A percentile compares a stretch with the other conserved stretches of the same genome.
Conservation (phyloP, 2,888 invertebrate genomes). For the Hyposoter didymator region DNA sequence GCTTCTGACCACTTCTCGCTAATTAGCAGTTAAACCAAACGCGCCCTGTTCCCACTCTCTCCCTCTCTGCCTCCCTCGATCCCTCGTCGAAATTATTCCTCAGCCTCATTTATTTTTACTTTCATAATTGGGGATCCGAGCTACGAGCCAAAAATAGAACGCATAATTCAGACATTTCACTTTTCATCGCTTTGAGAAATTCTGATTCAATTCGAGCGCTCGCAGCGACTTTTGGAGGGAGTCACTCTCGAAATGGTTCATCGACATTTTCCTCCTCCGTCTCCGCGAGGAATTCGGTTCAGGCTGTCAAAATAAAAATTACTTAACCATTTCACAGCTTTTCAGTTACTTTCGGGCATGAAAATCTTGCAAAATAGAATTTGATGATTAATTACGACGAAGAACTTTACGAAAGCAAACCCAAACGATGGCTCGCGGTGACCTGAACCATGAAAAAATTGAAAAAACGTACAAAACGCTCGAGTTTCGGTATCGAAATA, state of each 20-base stretch:
- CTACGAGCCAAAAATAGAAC: constrained; percentile 21
- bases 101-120: constrained; percentile 28
- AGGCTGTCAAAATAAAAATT: not conserved
- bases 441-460: not conserved
- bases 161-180: constrained; percentile 33
- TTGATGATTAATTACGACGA: not conserved
- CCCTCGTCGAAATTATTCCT: not conserved
- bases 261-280: not conserved
- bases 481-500: not conserved
- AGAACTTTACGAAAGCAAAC: not conserved
- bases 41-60: not conserved
- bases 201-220: constrained; percentile 3
- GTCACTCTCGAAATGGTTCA: not conserved
- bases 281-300: not conserved
- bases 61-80: not conserved
- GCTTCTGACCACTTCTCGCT: not conserved
- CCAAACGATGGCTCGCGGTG: not conserved
- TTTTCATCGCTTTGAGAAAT: not conserved
- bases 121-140: constrained; percentile 23
- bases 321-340: not conserved
- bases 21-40: constrained; percentile 18
- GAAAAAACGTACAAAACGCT: not conserved
- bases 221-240: not conserved
- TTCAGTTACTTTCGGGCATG: not conserved
- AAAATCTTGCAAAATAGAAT: not conserved